Evolutionary conservation across 2,888 invertebrate species (phyloP), one percentile per base, ranked within the genome.

Genomic region (Odontocolon sp.): DNA sequence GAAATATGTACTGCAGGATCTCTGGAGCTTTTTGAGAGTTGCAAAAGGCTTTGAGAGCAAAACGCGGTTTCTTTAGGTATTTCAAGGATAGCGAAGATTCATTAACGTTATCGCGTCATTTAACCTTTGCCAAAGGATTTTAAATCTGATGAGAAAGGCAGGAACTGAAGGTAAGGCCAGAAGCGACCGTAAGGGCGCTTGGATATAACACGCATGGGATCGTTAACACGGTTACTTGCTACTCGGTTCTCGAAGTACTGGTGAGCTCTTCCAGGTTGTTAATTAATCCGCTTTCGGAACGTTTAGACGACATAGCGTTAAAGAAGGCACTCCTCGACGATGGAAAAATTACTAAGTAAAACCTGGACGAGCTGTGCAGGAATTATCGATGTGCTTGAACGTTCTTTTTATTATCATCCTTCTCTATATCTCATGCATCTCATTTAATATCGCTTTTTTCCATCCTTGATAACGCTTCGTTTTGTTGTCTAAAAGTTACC

Each of bases 241-340:
- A 57, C 38, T 33, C 33, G 28, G 6, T n/a, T 45, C 21, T 26
- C 45, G 33, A 56, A 11, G 11, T 38, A 21, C 16, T 36, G 40
- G 64, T 14, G 66, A 66, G 64, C 68, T 74, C 74, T 75, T 72
- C 67, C 70, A 80, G 79, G 78, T 75, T 79, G 80, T 85, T 87
- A 86, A 87, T 87, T 87, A 86, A 86, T 87, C 85, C 83, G 81
- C 85, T 86, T 86, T 84, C 80, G 80, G 81, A 84, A 75, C 79
- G 80, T 81, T 84, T 67, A 72, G 82, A 71, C 71, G 70, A 78
- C 80, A 81, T 77, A 80, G 74, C 59, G 79, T 85, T 80, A 80
- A 82, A 83, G 81, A 81, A 84, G 77, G 76, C 79, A 69, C 52
- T 61, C 40, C 61, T 26, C 64, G 45, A 66, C 57, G 77, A 80